A percentile compares a stretch with the other conserved stretches of the same genome.
Evolutionary conservation across 2,797 vertebrate genomes (phyloP).

Genomic region (Microcaecilia unicolor): DNA sequence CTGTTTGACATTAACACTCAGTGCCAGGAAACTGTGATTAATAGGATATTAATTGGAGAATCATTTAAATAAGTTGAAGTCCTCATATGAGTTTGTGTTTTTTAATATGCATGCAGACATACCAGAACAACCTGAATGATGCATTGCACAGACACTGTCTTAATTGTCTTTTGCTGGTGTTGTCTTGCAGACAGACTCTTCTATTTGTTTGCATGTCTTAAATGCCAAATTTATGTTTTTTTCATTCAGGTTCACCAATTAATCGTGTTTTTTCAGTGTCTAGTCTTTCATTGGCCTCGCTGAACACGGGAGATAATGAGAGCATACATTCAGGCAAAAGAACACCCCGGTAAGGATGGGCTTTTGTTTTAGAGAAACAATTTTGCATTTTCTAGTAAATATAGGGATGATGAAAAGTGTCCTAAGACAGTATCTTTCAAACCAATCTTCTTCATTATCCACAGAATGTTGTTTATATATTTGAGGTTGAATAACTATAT

Average conservation of each 20-base stretch:
- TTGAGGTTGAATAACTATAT: too few species aligned
- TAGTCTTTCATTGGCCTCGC: constrained; percentile 88
- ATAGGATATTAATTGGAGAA: too few species aligned
- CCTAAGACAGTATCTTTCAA: too few species aligned
- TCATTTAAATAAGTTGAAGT: too few species aligned
- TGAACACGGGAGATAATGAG: constrained; percentile 83
- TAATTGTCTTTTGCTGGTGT: constrained; percentile 27
- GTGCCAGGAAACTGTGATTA: too few species aligned
- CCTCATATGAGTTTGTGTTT: too few species aligned
- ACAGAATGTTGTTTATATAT: too few species aligned
- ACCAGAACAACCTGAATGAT: background rate
- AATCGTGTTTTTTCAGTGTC: constrained; percentile 86
- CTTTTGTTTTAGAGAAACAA: too few species aligned
- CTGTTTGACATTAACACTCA: too few species aligned
- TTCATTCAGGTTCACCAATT: constrained; percentile 70
- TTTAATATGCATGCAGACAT: constrained; percentile 36
- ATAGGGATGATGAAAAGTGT: too few species aligned
- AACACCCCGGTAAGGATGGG: constrained; percentile 80
- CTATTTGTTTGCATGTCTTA: constrained; percentile 35
- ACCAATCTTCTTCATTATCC: too few species aligned
- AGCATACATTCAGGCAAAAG: constrained; percentile 84
- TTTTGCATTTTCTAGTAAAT: too few species aligned
- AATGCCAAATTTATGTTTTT: constrained; percentile 45
- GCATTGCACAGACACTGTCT: background rate
- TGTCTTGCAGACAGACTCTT: constrained; percentile 35